A percentile compares a stretch with the other conserved stretches of the same genome.
Conservation (phyloP, 2,888 invertebrate species). For the Pammene fasciana region DNA sequence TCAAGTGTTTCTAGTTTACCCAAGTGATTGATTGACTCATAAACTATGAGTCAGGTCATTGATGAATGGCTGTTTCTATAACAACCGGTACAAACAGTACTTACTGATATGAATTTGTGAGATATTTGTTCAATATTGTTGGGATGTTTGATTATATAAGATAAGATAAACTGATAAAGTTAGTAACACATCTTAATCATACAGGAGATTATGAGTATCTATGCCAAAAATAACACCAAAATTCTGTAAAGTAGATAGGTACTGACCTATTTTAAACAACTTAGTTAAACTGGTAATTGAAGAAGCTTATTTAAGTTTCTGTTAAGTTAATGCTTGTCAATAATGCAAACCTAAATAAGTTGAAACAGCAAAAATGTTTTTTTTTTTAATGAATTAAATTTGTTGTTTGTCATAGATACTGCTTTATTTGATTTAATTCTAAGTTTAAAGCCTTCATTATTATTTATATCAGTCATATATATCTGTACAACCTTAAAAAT, state of each 20-base stretch:
- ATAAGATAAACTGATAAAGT: not conserved
- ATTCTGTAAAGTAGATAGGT: not conserved
- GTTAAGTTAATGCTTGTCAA: no score
- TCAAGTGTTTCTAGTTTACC: slow-evolving; percentile 12
- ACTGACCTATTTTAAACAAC: no score
- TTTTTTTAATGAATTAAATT: no score
- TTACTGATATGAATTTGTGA: slow-evolving; percentile 1
- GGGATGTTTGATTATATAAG: not conserved
- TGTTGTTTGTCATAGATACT: no score
- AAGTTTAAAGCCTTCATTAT: no score
- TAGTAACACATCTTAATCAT: not conserved
- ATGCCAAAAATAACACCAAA: not conserved
- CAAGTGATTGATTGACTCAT: slow-evolving; percentile 29
- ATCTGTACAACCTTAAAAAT: not conserved
- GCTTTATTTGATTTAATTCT: no score
- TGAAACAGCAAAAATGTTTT: no score
- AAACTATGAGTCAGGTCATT: slow-evolving; percentile 31
- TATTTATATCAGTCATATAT: no score
- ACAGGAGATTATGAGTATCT: not conserved
- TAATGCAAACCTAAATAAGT: no score
- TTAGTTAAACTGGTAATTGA: no score
- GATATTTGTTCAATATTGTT: slow-evolving; percentile 28
- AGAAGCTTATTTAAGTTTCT: no score
- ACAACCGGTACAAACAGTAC: slow-evolving; percentile 39
- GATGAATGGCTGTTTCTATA: slow-evolving; percentile 35